Percentiles rank a stretch among this genome's conserved stretches.
Conservation (phyloP, 2,113 vertebrate genomes). For the Onychostoma macrolepis region DNA sequence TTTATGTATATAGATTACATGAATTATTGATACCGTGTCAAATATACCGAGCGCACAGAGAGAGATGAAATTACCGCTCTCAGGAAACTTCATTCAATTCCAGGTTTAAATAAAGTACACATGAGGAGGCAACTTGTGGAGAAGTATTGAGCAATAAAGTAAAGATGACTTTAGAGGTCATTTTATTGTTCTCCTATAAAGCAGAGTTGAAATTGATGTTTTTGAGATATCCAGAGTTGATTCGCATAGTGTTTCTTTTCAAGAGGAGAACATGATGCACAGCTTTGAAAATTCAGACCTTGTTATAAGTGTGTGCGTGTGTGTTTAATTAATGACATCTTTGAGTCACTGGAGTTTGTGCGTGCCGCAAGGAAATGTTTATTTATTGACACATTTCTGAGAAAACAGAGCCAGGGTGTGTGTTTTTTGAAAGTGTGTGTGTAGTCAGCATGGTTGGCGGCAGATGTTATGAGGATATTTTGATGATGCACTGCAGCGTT, state of each 20-base stretch:
- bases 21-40: constrained; percentile 32
- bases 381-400: constrained; percentile 29
- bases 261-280: not conserved
- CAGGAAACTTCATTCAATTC: constrained; percentile 18
- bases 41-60: not conserved
- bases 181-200: constrained; percentile 4
- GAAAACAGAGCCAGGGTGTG: constrained; percentile 1
- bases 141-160: not conserved
- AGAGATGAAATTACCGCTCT: constrained; percentile 35
- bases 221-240: not conserved
- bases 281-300: not conserved
- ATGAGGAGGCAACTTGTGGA: not conserved
- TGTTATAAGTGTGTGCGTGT: not conserved
- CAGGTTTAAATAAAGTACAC: constrained; percentile 5
- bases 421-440: not conserved
- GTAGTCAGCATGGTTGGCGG: not conserved
- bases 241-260: not conserved
- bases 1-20: constrained; percentile 41
- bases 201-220: constrained; percentile 21
- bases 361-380: constrained; percentile 10
- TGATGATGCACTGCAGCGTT: not conserved
- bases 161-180: constrained; percentile 14
- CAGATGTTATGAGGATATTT: constrained; percentile 16
- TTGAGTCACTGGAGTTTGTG: not conserved
- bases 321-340: constrained; percentile 19